Evolutionary conservation across 1,140 invertebrate species (phyloP), one percentile per base, ranked within the genome.

Genomic region (Drosophila ercepeae): DNA sequence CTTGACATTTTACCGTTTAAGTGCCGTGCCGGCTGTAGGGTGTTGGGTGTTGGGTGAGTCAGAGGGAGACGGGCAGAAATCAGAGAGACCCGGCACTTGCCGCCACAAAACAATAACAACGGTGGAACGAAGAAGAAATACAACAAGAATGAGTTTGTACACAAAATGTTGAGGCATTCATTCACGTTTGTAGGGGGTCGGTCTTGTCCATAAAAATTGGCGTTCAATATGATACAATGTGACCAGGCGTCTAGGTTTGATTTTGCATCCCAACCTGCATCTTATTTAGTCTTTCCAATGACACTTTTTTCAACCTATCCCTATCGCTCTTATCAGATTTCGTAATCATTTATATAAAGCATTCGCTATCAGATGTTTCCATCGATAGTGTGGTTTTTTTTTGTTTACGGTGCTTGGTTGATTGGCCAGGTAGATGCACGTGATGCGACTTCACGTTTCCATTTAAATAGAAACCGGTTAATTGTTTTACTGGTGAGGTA

Each of bases 101-200:
- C 64, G 75, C 59, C 51, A 59, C 71, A 75, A 84, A 83, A 73
- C 81, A 84, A 86, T 75, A 79, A 86, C 65, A 83, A 49, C 75
- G 73, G 39, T 61, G 42, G 55, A 55, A 58, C 51, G 29, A 53
- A 58, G 64, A 70, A 57, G 72, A 46, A 53, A 34, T 58, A 75
- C 36, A 70, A 71, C 49, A 72, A 64, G 52, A 61, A 77, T 71
- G 52, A 69, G 55, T 76, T 74, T 55, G 13, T 74, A 53, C 70
- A 60, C 59, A 74, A 74, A 72, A 61, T 74, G 70, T 74, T 74
- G 59, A 65, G 70, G 60, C 52, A 75, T 74, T 49, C 71, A 72
- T 72, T 72, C 61, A 58, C 59, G 50, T 65, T 44, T 67, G 25
- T 42, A 50, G 8, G 27, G 27, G 21, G 13, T 25, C 2, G 9